Percentiles rank a stretch among this genome's conserved stretches.
Evolutionary conservation across 1,140 invertebrate species (phyloP).

Genomic region (Tetragonula clypearis): DNA sequence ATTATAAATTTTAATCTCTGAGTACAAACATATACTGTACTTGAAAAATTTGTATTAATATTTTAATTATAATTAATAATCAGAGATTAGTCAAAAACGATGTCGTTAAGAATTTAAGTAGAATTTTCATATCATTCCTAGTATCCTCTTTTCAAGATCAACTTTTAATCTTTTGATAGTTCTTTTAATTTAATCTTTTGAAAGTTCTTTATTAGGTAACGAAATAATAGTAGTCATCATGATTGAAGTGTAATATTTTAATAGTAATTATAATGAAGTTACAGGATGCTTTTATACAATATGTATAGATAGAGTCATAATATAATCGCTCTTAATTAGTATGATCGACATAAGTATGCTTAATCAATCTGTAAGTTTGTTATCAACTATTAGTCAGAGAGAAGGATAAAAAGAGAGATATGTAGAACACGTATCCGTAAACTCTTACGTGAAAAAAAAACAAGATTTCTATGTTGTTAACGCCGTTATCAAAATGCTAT

Average conservation of each 20-base stretch:
- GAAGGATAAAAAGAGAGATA: constrained; percentile 60
- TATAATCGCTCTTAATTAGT: constrained; percentile 75
- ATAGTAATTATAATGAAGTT: constrained; percentile 79
- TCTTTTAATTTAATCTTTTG: background rate
- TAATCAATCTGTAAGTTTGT: constrained; percentile 72
- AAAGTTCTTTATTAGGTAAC: background rate
- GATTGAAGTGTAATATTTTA: constrained; percentile 77
- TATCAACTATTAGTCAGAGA: constrained; percentile 70
- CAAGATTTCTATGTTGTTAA: constrained; percentile 37
- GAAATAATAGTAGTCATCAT: background rate
- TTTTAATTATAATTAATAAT: too few species aligned
- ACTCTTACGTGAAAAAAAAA: constrained; percentile 63
- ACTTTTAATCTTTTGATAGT: too few species aligned
- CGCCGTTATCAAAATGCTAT: constrained; percentile 24
- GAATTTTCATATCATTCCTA: too few species aligned
- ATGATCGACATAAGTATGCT: constrained; percentile 74
- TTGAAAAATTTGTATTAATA: too few species aligned
- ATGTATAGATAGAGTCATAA: constrained; percentile 80
- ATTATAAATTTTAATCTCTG: too few species aligned
- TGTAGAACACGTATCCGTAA: constrained; percentile 72
- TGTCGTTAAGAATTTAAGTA: too few species aligned
- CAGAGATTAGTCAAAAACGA: too few species aligned
- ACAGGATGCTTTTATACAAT: constrained; percentile 81
- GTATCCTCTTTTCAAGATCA: too few species aligned
- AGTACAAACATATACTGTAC: too few species aligned